These are phyloP conservation scores for Chromobotia macracanthus DNA, from an alignment of 2,797 vertebrate genomes.

Conservation along the genomic window DNA sequence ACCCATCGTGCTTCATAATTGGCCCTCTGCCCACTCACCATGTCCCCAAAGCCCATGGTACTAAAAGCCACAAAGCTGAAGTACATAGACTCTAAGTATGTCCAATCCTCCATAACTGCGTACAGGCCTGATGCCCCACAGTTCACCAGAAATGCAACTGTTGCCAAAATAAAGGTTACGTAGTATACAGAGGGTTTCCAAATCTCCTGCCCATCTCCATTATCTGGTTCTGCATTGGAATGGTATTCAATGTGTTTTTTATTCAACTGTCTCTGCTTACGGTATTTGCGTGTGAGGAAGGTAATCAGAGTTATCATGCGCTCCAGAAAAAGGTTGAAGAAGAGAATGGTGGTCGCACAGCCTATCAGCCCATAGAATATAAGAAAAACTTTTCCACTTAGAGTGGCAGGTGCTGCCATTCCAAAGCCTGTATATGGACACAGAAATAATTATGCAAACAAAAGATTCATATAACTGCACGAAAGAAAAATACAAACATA, in stretches of 20 bases:
- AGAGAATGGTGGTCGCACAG: slow-evolving; percentile 67
- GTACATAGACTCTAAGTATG: slow-evolving; percentile 71
- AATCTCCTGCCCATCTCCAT: slow-evolving; percentile 11
- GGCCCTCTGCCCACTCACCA: slow-evolving; percentile 70
- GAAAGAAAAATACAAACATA: too few species aligned
- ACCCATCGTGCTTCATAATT: slow-evolving; percentile 54
- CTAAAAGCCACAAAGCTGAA: slow-evolving; percentile 77
- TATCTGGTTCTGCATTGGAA: slow-evolving; percentile 7
- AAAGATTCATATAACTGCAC: neutral
- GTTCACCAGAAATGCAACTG: slow-evolving; percentile 60
- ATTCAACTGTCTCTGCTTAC: slow-evolving; percentile 15
- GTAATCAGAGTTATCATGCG: slow-evolving; percentile 63
- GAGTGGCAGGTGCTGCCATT: slow-evolving; percentile 67
- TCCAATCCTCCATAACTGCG: slow-evolving; percentile 70
- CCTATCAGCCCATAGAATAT: slow-evolving; percentile 74
- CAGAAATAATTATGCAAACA: neutral
- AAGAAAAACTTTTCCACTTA: slow-evolving; percentile 67
- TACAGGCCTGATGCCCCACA: slow-evolving; percentile 68
- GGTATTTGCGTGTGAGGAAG: slow-evolving; percentile 54
- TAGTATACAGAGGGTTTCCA: slow-evolving; percentile 68
- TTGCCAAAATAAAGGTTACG: slow-evolving; percentile 63
- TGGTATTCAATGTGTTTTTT: neutral
- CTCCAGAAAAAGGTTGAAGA: slow-evolving; percentile 57
- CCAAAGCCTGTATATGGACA: slow-evolving; percentile 67
- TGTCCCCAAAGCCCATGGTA: slow-evolving; percentile 73